Evolutionary conservation across 2,797 vertebrate species (phyloP).

Genomic region (Nannoperca obscura): DNA sequence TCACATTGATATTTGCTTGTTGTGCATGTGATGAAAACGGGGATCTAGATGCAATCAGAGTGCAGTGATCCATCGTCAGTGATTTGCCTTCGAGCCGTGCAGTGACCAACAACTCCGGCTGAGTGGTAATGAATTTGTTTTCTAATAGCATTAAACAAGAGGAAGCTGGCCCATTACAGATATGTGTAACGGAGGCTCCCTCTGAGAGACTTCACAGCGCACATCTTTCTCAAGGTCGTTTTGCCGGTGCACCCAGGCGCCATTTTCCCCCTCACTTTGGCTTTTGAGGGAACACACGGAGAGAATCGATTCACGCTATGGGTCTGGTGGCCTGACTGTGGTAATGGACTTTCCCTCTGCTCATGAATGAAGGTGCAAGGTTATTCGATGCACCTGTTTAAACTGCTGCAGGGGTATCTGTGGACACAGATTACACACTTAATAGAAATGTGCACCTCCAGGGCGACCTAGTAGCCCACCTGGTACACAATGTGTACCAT

Average conservation of each 20-base stretch:
- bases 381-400: slow-evolving; percentile 6
- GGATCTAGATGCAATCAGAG: slow-evolving; percentile 35
- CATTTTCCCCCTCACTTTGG: not conserved
- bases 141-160: slow-evolving; percentile 38
- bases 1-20: slow-evolving; percentile 15
- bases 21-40: slow-evolving; percentile 8
- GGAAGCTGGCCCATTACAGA: slow-evolving; percentile 22
- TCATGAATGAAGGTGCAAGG: not conserved
- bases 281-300: slow-evolving; percentile 30
- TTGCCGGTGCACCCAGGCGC: not conserved
- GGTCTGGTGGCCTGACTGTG: not conserved
- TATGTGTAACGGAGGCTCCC: slow-evolving; percentile 8
- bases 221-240: slow-evolving; percentile 42
- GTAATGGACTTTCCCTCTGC: slow-evolving; percentile 30
- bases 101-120: slow-evolving; percentile 8
- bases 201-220: slow-evolving; percentile 19
- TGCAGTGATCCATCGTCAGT: slow-evolving; percentile 16
- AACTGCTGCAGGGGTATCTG: not conserved
- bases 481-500: no score
- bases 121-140: slow-evolving; percentile 43
- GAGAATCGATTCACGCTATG: slow-evolving; percentile 28
- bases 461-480: no score
- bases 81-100: slow-evolving; percentile 1
- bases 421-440: slow-evolving; percentile 21
- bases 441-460: not conserved